Base-by-base conservation (phyloP, 2,797 vertebrate genomes). In the Spondyliosoma cantharus region DNA sequence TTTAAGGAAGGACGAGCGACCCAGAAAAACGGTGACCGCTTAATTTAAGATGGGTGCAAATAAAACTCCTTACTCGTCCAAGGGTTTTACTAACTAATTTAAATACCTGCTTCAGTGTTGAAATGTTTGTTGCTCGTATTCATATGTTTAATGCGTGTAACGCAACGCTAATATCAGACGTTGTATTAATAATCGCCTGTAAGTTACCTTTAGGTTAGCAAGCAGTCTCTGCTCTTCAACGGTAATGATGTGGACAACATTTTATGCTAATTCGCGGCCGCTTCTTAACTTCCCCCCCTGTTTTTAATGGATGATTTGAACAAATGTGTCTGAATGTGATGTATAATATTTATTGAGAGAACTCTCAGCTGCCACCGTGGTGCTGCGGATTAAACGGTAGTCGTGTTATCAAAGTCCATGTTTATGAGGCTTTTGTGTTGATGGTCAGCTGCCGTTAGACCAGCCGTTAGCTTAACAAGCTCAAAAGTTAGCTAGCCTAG, bases 1-100 rank as follows among this genome's bases (percentile, higher is more conserved):
- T 78, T 76, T 60, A 67, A 71, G 62, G 71, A 77, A 75, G 63
- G 70, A 42, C 58, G 49, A 68, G 54, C 70, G 72, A 83, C 59
- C 56, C 48, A 49, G 37, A 56, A 7, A 63, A 57, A 49, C 19
- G 59, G 20, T 71, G 71, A 80, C 53, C 53, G 22, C 5, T 69
- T 68, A 19, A 19, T 8, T 25, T 7, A 6, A 16, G 4, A 76
- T 2, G 17, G 3, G 24, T 58, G 16, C n/a, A 69, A 25, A 58
- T 29, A 49, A 49, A 29, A 71, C 25, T 57, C 24, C 1, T 4
- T 3, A 16, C n/a, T 15, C 0, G 0, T n/a, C 0, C 32, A 4
- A 3, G 3, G 4, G 5, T 49, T 64, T 1, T 46, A 66, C 4
- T n/a, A 5, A 20, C 14, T 48, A 4, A 0, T 11, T 12, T 32